Evolutionary conservation across 2,113 vertebrate species (phyloP), one percentile per base, ranked within the genome.

Genomic region (Vidua chalybeata): DNA sequence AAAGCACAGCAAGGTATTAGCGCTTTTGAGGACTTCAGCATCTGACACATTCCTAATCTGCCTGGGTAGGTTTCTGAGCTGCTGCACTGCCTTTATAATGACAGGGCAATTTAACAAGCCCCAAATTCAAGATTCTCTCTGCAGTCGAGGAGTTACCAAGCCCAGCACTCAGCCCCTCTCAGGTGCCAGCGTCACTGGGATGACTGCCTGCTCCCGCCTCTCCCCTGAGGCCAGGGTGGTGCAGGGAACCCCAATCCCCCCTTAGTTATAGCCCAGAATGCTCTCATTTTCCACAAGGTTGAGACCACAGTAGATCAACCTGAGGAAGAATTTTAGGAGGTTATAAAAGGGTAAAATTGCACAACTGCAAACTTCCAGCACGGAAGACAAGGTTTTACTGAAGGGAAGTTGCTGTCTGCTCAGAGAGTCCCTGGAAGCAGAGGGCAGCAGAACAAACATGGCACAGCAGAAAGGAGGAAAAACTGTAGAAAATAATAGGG

Each of bases 11-110:
- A 91, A 93, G 79, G 79, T 92, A 97, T 94, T 79, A 95, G 72
- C 79, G 67, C 90, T 94, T 96, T 94, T 94, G 93, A 86, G 85
- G 52, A 62, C 69, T 96, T 97, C 92, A 11, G 90, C 84, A 90
- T 90, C 56, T 67, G 75, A 90, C 79, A 94, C 87, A 93, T 97
- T 97, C 87, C 51, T 96, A 94, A 95, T 96, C 85, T 92, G 79
- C 61, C 27, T 35, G 77, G n/a, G 61, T 97, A 73, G 41, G 30
- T 81, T 93, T 97, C 73, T 4, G n/a, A 96, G 52, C 55, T 13
- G 3, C 67, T 90, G 74, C 37, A 45, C 39, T 84, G 86, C 48
- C 37, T 56, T 51, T 83, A 7, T 84, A 91, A 94, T 58, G 83
- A 79, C 48, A 90, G 45, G 43, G 64, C 77, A 71, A 76, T 92